Conservation (phyloP, 1,140 invertebrate genomes). For the Orius insidiosus region DNA sequence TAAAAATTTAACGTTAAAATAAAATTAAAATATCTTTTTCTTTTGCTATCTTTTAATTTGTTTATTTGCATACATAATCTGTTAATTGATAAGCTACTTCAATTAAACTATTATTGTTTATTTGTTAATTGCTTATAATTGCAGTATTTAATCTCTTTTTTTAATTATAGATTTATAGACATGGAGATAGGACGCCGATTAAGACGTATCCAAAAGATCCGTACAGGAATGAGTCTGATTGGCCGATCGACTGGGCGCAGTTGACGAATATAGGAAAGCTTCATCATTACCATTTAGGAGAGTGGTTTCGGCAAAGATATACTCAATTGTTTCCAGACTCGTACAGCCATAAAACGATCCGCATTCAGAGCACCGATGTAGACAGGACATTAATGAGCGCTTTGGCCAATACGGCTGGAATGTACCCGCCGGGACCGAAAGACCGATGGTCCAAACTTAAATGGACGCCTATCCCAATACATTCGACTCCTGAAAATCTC, state of each 20-base stretch:
- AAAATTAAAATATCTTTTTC: too few species aligned
- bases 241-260: conserved; percentile 61
- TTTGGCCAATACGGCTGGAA: conserved; percentile 59
- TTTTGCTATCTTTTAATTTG: too few species aligned
- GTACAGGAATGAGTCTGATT: conserved; percentile 41
- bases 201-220: conserved; percentile 66
- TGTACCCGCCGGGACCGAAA: conserved; percentile 39
- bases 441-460: conserved; percentile 43
- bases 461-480: conserved; percentile 85
- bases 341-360: conserved; percentile 44
- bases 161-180: conserved; percentile 41
- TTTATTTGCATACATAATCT: too few species aligned
- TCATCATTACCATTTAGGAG: conserved; percentile 40
- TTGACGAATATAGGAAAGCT: conserved; percentile 57
- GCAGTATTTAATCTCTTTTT: not conserved
- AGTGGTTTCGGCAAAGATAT: conserved; percentile 42
- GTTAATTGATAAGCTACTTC: too few species aligned
- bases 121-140: too few species aligned
- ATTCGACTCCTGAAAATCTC: conserved; percentile 45
- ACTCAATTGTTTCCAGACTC: conserved; percentile 33
- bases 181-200: conserved; percentile 68
- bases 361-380: conserved; percentile 57
- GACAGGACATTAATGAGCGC: conserved; percentile 85
- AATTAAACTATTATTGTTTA: too few species aligned
- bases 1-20: too few species aligned